Conservation (phyloP, 1,140 invertebrate genomes). For the Choristoneura fumiferana region DNA sequence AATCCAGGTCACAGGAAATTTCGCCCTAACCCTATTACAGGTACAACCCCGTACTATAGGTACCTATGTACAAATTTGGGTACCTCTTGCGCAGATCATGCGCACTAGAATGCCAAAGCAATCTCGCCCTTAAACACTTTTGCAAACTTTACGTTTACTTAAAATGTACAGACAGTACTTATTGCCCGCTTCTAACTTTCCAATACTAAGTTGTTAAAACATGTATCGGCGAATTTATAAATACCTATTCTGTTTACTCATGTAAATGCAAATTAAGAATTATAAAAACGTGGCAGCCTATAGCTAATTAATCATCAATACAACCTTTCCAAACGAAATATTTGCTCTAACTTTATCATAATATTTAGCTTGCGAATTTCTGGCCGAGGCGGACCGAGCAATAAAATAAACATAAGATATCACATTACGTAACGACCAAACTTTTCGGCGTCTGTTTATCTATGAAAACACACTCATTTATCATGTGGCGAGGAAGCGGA, state of each 20-base stretch:
- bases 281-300: neutral
- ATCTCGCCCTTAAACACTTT: conserved; percentile 42
- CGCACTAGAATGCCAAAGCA: conserved; percentile 40
- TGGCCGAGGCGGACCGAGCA: neutral
- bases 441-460: conserved; percentile 9
- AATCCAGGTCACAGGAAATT: conserved; percentile 61
- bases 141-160: neutral
- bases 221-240: neutral
- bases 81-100: conserved; percentile 65
- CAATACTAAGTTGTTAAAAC: neutral
- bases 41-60: conserved; percentile 26
- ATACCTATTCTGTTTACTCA: no score
- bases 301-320: neutral
- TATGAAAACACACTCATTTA: conserved; percentile 47
- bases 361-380: neutral
- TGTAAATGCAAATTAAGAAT: neutral
- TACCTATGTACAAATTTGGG: conserved; percentile 29
- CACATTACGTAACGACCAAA: conserved; percentile 11
- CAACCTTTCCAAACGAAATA: neutral
- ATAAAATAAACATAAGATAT: conserved; percentile 5
- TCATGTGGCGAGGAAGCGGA: conserved; percentile 37
- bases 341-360: neutral
- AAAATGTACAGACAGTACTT: no score
- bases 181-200: no score
- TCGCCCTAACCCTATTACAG: conserved; percentile 38